A percentile compares a stretch with the other conserved stretches of the same genome.
These are phyloP conservation scores for Varanus komodoensis DNA, from an alignment of 2,113 vertebrate genomes.

Conservation along the genomic window DNA sequence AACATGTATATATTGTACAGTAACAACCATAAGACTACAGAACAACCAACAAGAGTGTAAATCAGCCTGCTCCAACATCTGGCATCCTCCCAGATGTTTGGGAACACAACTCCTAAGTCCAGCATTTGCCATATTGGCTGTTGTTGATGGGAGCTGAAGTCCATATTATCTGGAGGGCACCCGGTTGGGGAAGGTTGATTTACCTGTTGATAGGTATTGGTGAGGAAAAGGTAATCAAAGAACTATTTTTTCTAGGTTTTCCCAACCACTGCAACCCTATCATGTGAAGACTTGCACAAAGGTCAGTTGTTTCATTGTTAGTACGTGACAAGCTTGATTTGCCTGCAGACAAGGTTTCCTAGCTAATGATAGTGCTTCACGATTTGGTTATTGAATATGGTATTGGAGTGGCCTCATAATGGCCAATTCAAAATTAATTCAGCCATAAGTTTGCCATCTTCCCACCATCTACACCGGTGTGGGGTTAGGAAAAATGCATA, in stretches of 20 bases:
- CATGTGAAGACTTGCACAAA: background rate
- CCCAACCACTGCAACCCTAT: background rate
- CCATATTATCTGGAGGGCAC: too few species aligned
- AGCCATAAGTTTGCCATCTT: conserved; percentile 14
- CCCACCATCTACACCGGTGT: background rate
- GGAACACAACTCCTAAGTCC: too few species aligned
- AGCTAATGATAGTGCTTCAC: background rate
- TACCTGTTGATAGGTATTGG: background rate
- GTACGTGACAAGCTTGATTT: too few species aligned
- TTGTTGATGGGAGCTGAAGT: too few species aligned
- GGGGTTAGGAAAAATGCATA: conserved; percentile 10
- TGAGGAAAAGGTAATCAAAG: background rate
- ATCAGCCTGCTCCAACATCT: too few species aligned
- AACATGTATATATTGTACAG: background rate
- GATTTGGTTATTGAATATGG: background rate
- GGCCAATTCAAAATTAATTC: background rate
- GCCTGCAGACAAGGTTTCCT: background rate
- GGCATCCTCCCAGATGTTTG: too few species aligned
- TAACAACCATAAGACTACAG: background rate
- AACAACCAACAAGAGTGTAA: background rate
- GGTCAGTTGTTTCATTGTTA: background rate
- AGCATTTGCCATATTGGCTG: too few species aligned
- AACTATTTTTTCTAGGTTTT: background rate
- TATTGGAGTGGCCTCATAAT: background rate
- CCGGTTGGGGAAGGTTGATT: too few species aligned